Conservation (phyloP, 2,888 invertebrate genomes). For the Plutella xylostella region DNA sequence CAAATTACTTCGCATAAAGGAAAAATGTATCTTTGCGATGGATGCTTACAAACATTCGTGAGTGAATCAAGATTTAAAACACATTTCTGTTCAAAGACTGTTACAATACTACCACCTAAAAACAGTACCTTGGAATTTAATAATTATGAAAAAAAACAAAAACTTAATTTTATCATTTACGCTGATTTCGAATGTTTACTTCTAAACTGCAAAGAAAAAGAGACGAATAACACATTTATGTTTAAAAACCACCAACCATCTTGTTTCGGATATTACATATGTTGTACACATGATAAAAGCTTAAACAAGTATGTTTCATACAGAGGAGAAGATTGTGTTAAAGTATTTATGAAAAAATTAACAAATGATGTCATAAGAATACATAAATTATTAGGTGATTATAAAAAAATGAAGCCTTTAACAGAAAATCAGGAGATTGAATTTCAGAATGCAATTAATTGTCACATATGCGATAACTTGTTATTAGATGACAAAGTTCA, state of each 20-base stretch:
- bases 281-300: constrained; percentile 3
- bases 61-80: background rate
- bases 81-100: background rate
- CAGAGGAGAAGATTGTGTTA: constrained; percentile 9
- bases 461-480: constrained; percentile 8
- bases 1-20: background rate
- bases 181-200: background rate
- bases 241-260: background rate
- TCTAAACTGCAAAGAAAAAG: background rate
- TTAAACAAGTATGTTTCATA: constrained; percentile 11
- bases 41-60: background rate
- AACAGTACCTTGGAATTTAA: background rate
- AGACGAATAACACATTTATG: background rate
- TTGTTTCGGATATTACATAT: constrained; percentile 8
- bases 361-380: background rate
- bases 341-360: background rate
- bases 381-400: background rate
- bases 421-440: background rate
- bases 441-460: background rate
- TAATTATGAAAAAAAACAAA: background rate
- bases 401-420: background rate
- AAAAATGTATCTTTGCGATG: background rate
- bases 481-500: background rate
- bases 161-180: background rate
- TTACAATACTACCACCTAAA: background rate